Base-by-base conservation (phyloP, 2,888 invertebrate species). In the Hecatera dysodea region DNA sequence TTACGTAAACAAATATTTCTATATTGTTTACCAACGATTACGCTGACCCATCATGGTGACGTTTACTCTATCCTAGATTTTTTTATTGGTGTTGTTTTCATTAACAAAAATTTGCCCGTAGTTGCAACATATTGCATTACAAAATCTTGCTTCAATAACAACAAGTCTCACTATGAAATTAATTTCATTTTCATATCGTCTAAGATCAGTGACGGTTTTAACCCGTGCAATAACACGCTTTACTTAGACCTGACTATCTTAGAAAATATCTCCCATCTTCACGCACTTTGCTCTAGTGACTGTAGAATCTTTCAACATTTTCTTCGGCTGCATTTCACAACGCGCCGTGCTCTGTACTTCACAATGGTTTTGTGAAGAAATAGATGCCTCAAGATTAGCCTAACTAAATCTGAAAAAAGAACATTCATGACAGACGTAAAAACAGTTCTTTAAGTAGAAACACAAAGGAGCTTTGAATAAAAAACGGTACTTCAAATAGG, bases 351-450 rank as follows among this genome's bases (percentile, higher is more conserved):
- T 42, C 46, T 11, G 56, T 39, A 42, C 29, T 63, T 67, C 59
- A 84, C 84, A 82, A 84, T 84, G 66, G 80, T 69, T 74, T 82
- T 22, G 73, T 84, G 67, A 77, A 72, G 82, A 84, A 84, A 84
- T 61, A 73, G 72, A 75, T 79, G 69, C 29, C 39, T 64, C 44
- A n/a, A 70, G 83, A 83, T 81, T 77, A 77, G 52, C 24, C 57
- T 55, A 22, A 36, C 67, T 61, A 72, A 63, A 67, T 19, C 59
- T 71, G 3, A 63, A 46, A 66, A 68, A 44, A 55, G 8, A 65
- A 42, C n/a, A 39, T 22, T 24, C 24, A 22, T 19, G 24, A 17
- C 29, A 27, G 15, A 33, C 6, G 33, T 64, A 36, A 44, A 59
- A 36, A 66, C 50, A 12, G 12, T 17, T 46, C 6, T 50, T 11